Evolutionary conservation across 2,888 invertebrate species (phyloP), one percentile per base, ranked within the genome.

Genomic region (Caenorhabditis uteleia): DNA sequence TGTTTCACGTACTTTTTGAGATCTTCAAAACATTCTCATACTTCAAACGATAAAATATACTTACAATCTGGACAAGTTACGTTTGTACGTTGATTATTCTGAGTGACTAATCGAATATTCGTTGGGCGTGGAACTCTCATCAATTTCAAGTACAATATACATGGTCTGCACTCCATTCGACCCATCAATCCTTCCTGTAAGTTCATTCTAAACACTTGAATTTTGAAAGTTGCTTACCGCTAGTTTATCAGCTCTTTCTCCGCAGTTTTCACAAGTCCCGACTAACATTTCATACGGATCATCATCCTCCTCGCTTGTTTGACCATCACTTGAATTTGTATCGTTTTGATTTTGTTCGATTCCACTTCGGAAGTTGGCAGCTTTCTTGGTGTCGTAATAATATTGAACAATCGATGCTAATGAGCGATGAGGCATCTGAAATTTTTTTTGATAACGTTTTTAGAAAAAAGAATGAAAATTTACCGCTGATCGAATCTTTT

Each of bases 331-430:
- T 20, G 16, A 25, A 21, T 42, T 43, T 1, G 5, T 33, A n/a
- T 48, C 48, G 2, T 33, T 18, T 10, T 45, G 21, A 23, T 44
- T 45, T 8, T 16, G 43, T 6, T 48, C 53, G 8, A 54, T 21
- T 5, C 20, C 26, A 4, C 31, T 51, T 29, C 57, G 61, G 54
- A 69, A 65, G 26, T 55, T 54, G 38, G 42, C 44, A 16, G 31
- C 39, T 40, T 74, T 69, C 45, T 74, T 74, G 47, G 70, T 53
- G 7, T 59, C 43, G 44, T 74, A 74, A 42, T 74, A 74, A 51
- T 56, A 57, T 40, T 71, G 57, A 16, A 71, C 56, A 29, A 74
- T 69, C 21, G 66, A 69, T 2, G 56, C 23, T 26, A 68, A 42
- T 20, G 70, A 60, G 3, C 74, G 70, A 23, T 74, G 58, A 6